These are phyloP conservation scores for Holothuria scabra DNA, from an alignment of 53 echinoderm and acorn worm genomes.

Conservation along the genomic window DNA sequence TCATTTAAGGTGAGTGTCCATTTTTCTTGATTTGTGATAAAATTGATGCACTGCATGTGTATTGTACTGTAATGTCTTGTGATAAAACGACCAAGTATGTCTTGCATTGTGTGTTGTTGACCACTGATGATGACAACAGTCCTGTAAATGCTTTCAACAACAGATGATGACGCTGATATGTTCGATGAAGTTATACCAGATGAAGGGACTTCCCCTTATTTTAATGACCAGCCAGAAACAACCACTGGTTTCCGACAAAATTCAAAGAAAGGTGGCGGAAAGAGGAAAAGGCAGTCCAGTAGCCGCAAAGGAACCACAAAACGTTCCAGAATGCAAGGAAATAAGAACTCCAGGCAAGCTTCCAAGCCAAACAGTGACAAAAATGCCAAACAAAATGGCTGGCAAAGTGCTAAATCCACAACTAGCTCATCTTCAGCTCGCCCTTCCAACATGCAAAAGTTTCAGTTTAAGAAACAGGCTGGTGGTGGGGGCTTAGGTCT, in stretches of 20 bases:
- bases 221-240: not conserved
- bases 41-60: no score
- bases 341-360: slow-evolving; percentile 46
- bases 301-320: slow-evolving; percentile 54
- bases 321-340: slow-evolving; percentile 55
- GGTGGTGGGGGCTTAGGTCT: slow-evolving; percentile 64
- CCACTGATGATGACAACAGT: no score
- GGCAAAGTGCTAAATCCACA: not conserved
- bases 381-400: slow-evolving; percentile 18
- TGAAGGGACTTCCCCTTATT: slow-evolving; percentile 11
- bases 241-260: not conserved
- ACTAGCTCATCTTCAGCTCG: not conserved
- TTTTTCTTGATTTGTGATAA: no score
- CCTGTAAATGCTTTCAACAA: no score
- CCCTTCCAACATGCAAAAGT: slow-evolving; percentile 58
- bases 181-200: slow-evolving; percentile 27
- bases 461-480: slow-evolving; percentile 58
- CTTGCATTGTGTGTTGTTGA: no score
- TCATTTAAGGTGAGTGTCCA: no score
- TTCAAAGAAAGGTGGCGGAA: slow-evolving; percentile 7
- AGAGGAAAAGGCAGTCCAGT: slow-evolving; percentile 67
- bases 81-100: no score
- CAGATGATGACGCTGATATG: not conserved
- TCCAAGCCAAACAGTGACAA: not conserved
- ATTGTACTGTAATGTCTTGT: no score